These are phyloP conservation scores for Siniperca undulata DNA, from an alignment of 2,797 vertebrate genomes.

Conservation along the genomic window DNA sequence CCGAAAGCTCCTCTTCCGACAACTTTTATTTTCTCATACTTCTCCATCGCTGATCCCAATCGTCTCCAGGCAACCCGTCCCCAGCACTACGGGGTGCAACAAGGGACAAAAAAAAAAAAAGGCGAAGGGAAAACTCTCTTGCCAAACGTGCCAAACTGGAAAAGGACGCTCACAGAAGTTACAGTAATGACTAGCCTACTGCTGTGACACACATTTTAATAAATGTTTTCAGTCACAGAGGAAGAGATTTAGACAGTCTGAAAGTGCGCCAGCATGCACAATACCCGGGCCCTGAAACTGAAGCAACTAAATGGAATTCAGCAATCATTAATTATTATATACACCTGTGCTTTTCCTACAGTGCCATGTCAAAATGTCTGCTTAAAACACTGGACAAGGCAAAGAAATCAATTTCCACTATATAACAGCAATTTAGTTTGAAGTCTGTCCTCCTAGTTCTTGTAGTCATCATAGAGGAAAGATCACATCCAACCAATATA, in stretches of 20 bases:
- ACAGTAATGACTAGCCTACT: not conserved
- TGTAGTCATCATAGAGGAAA: not conserved
- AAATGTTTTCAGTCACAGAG: not conserved
- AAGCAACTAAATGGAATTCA: not conserved
- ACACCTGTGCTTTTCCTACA: not conserved
- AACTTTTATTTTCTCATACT: constrained; percentile 98
- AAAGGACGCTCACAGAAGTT: not conserved
- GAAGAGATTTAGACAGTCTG: not conserved
- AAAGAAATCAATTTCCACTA: not conserved
- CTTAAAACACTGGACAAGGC: not conserved
- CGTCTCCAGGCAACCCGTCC: constrained; percentile 85
- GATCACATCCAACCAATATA: not conserved
- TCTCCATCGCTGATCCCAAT: constrained; percentile 90
- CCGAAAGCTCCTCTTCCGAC: constrained; percentile 98
- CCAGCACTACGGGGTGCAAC: constrained; percentile 67
- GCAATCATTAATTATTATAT: not conserved
- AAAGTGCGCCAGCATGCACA: too few species aligned
- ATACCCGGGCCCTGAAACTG: not conserved
- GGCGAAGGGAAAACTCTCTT: not conserved
- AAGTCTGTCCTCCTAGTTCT: not conserved
- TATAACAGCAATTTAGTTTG: not conserved
- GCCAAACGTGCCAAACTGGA: not conserved
- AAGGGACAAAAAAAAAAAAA: constrained; percentile 80
- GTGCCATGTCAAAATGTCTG: not conserved
- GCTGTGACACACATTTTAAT: not conserved